phyloP scores from a whole-genome alignment of 2,113 vertebrate genomes.

The Macquaria ambigua region DNA sequence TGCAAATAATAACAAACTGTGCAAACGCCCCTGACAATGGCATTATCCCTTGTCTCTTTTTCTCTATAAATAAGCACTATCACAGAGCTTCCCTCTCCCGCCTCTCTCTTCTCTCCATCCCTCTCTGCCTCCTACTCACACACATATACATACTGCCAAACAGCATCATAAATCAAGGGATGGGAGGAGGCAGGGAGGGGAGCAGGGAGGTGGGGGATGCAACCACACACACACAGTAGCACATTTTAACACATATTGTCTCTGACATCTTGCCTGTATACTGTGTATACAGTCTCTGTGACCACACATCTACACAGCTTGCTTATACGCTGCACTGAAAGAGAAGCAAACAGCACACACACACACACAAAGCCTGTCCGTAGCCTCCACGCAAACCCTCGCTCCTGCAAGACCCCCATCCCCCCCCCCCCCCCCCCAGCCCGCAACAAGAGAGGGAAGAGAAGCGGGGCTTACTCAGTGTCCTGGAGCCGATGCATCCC shows the following conservation, averaged over 20 bases:
- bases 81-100: slow-evolving; percentile 65
- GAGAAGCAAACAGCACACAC: slow-evolving; percentile 30
- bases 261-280: slow-evolving; percentile 66
- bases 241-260: slow-evolving; percentile 73
- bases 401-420: slow-evolving; percentile 67
- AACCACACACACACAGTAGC: slow-evolving; percentile 62
- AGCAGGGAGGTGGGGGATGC: slow-evolving; percentile 53
- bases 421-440: slow-evolving; percentile 28
- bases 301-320: slow-evolving; percentile 45
- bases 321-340: slow-evolving; percentile 29
- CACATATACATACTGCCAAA: slow-evolving; percentile 82
- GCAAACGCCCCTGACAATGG: slow-evolving; percentile 62
- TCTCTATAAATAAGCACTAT: slow-evolving; percentile 73
- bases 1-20: slow-evolving; percentile 71
- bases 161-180: slow-evolving; percentile 86
- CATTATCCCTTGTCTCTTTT: slow-evolving; percentile 54
- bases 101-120: slow-evolving; percentile 70
- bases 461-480: slow-evolving; percentile 84
- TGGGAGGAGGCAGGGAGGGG: slow-evolving; percentile 57
- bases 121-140: slow-evolving; percentile 76
- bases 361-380: slow-evolving; percentile 32
- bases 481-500: slow-evolving; percentile 89
- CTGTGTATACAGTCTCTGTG: slow-evolving; percentile 41
- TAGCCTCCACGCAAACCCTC: slow-evolving; percentile 41
- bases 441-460: slow-evolving; percentile 64